These are phyloP conservation scores for Rambutsinella grinnellia DNA, from an alignment of 2,888 invertebrate species.

Conservation along the genomic window DNA sequence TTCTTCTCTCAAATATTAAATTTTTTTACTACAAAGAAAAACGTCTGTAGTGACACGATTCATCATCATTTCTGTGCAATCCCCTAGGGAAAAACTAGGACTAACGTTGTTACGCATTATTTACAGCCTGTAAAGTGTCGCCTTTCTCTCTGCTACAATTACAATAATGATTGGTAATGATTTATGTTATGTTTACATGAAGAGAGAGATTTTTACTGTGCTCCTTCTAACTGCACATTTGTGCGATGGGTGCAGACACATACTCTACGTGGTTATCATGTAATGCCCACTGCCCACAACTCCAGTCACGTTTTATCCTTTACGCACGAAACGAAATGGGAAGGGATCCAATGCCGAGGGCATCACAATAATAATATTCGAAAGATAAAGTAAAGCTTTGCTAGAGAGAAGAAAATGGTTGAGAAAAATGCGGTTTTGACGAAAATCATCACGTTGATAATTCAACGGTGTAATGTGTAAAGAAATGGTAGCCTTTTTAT, in stretches of 20 bases:
- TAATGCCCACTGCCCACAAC: background rate
- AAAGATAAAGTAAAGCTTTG: constrained; percentile 7
- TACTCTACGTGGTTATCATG: background rate
- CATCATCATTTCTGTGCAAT: background rate
- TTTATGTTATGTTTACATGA: constrained; percentile 51
- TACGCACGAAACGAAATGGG: background rate
- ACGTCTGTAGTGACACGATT: background rate
- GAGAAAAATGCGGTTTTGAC: constrained; percentile 33
- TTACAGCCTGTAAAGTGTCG: constrained; percentile 1
- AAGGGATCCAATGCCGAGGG: constrained; percentile 54
- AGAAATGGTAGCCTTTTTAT: background rate
- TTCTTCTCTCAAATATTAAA: no score
- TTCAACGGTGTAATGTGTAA: background rate
- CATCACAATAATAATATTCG: constrained; percentile 22
- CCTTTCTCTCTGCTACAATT: constrained; percentile 35
- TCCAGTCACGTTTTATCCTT: constrained; percentile 30
- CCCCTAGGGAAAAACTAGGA: background rate
- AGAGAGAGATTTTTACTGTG: constrained; percentile 37
- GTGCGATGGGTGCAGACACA: background rate
- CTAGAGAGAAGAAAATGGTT: constrained; percentile 22
- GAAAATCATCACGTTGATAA: background rate
- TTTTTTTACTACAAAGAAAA: no score
- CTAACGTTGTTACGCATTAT: background rate
- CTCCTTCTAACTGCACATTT: constrained; percentile 3
- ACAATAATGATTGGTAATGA: constrained; percentile 49